A percentile compares a stretch with the other conserved stretches of the same genome.
phyloP scores from a whole-genome alignment of 2,797 vertebrate genomes.

The Cossypha niveicapilla region DNA sequence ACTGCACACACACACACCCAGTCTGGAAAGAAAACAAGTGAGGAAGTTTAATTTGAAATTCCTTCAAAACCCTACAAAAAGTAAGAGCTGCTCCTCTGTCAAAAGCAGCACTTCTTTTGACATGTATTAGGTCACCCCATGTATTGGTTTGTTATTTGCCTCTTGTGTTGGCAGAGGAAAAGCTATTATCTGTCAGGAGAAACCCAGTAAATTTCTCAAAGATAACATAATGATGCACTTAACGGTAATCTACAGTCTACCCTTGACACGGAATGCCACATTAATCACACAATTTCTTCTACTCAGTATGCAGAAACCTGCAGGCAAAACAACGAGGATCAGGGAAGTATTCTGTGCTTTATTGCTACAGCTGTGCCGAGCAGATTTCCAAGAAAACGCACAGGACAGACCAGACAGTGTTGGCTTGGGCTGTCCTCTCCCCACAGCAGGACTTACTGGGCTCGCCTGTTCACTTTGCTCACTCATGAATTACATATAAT shows the following conservation, averaged over 20 bases:
- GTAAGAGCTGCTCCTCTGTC: constrained; percentile 27
- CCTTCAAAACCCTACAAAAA: constrained; percentile 30
- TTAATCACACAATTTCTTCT: constrained; percentile 63
- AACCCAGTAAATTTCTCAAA: constrained; percentile 62
- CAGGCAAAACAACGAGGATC: constrained; percentile 47
- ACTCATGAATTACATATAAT: neutral
- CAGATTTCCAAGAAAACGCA: constrained; percentile 56
- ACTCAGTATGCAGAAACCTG: constrained; percentile 32
- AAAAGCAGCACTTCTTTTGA: constrained; percentile 44
- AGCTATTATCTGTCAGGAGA: constrained; percentile 57
- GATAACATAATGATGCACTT: constrained; percentile 67
- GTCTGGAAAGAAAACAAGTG: neutral
- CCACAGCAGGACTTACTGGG: constrained; percentile 13
- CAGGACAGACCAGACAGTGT: constrained; percentile 24
- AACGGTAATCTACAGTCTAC: constrained; percentile 46
- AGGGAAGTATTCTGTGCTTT: constrained; percentile 61
- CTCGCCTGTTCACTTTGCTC: neutral
- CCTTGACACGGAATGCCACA: constrained; percentile 35
- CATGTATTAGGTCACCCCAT: neutral
- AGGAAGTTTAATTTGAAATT: constrained; percentile 51
- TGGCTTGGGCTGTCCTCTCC: constrained; percentile 41
- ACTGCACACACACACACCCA: neutral
- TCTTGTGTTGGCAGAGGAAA: constrained; percentile 6
- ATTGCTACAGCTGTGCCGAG: constrained; percentile 57
- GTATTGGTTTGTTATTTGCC: constrained; percentile 3